Conservation (phyloP, 1,140 invertebrate species). For the Hesperophylax magnus region DNA sequence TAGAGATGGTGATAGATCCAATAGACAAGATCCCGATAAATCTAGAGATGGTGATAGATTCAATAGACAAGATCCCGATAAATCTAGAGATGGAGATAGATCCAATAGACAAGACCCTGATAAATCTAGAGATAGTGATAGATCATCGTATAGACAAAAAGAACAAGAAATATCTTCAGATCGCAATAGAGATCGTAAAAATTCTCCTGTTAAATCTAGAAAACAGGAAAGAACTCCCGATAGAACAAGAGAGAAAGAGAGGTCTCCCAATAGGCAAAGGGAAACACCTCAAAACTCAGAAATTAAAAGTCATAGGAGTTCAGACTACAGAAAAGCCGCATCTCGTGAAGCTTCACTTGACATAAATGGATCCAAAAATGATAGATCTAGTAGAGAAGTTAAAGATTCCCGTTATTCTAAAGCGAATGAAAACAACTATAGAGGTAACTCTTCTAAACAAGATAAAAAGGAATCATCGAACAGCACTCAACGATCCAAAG, state of each 20-base stretch:
- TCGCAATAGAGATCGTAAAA: constrained; percentile 8
- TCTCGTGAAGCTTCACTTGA: neutral
- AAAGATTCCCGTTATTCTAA: too few relatives aligned
- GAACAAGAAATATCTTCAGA: neutral
- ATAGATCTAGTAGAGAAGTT: too few relatives aligned
- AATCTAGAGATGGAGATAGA: constrained; percentile 14
- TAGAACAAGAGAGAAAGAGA: neutral
- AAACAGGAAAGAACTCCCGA: constrained; percentile 5
- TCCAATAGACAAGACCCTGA: neutral
- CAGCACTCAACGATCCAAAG: neutral
- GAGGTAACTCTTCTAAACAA: neutral
- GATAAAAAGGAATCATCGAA: constrained; percentile 27
- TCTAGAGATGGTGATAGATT: too few relatives aligned
- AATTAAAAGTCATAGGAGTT: neutral
- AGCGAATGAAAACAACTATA: neutral
- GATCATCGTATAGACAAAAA: neutral
- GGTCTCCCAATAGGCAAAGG: neutral
- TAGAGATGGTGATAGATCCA: too few relatives aligned
- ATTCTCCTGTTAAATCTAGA: neutral
- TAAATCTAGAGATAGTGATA: neutral
- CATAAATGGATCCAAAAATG: neutral
- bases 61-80: neutral
- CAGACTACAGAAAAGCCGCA: neutral
- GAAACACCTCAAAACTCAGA: constrained; percentile 4
- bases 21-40: too few relatives aligned